Conservation (phyloP, 2,113 vertebrate genomes). For the Cyprinodon brontotheroides region DNA sequence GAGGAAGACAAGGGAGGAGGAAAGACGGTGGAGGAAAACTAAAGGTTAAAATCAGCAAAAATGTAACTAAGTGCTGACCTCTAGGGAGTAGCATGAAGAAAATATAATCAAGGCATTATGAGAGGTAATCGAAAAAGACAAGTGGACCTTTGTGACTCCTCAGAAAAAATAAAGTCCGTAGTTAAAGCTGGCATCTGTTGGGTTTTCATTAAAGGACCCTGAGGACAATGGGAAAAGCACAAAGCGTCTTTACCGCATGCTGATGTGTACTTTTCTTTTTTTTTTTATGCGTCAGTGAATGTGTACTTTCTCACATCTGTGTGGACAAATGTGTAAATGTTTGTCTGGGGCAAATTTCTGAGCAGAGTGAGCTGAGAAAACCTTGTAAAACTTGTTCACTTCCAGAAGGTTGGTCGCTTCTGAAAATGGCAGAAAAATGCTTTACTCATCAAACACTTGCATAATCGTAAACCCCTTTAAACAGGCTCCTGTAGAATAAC, state of each 20-base stretch:
- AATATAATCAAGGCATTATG: conserved; percentile 8
- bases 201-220: conserved; percentile 39
- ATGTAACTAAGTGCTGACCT: conserved; percentile 37
- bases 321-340: conserved; percentile 14
- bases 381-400: conserved; percentile 43
- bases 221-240: conserved; percentile 31
- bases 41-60: conserved; percentile 33
- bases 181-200: conserved; percentile 51
- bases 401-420: conserved; percentile 37
- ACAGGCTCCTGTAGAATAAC: not conserved
- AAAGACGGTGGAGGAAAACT: not conserved
- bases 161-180: conserved; percentile 26
- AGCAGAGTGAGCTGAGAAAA: conserved; percentile 45
- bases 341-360: conserved; percentile 28
- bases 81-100: conserved; percentile 1
- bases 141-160: conserved; percentile 33
- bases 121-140: conserved; percentile 9
- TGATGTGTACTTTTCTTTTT: conserved; percentile 19
- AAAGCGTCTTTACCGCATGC: conserved; percentile 22
- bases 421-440: not conserved
- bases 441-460: not conserved
- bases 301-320: conserved; percentile 3
- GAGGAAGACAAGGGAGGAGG: not conserved
- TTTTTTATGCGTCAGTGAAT: not conserved
- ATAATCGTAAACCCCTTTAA: not conserved